phyloP scores from a whole-genome alignment of 92 coral and sea anemone species.

The Phymanthus crucifer region DNA sequence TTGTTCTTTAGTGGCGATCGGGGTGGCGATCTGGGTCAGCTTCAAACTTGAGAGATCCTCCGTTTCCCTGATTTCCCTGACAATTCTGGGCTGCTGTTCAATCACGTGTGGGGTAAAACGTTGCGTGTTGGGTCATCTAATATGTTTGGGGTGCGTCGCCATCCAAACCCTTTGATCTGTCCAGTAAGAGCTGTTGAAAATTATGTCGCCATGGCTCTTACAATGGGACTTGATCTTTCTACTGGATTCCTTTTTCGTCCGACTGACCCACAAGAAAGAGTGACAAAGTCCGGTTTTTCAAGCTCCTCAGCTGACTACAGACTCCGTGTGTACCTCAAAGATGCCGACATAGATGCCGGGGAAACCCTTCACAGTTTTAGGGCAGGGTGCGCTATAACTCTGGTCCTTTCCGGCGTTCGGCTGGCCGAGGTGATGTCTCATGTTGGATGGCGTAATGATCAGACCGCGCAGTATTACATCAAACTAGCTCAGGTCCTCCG shows the following conservation, averaged over 20 bases:
- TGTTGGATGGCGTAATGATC: conserved; percentile 1
- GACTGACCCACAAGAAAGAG: conserved; percentile 44
- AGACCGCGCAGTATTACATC: not conserved
- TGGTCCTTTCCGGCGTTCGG: conserved; percentile 16
- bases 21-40: conserved; percentile 39
- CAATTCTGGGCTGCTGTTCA: conserved; percentile 48
- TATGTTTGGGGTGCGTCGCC: conserved; percentile 59
- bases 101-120: conserved; percentile 67
- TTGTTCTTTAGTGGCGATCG: conserved; percentile 48
- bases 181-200: conserved; percentile 53
- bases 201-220: conserved; percentile 37
- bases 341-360: conserved; percentile 25
- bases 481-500: conserved; percentile 1
- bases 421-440: conserved; percentile 32
- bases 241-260: conserved; percentile 54
- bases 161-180: conserved; percentile 52
- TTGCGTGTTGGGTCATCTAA: conserved; percentile 45
- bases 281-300: conserved; percentile 25
- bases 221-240: conserved; percentile 24
- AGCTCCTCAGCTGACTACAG: conserved; percentile 40
- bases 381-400: no score
- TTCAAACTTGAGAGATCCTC: conserved; percentile 45
- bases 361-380: conserved; percentile 50
- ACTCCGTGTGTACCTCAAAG: conserved; percentile 21
- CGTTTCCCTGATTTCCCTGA: conserved; percentile 49